Conservation (phyloP, 1,140 invertebrate species). For the Paralvinella palmiformis region DNA sequence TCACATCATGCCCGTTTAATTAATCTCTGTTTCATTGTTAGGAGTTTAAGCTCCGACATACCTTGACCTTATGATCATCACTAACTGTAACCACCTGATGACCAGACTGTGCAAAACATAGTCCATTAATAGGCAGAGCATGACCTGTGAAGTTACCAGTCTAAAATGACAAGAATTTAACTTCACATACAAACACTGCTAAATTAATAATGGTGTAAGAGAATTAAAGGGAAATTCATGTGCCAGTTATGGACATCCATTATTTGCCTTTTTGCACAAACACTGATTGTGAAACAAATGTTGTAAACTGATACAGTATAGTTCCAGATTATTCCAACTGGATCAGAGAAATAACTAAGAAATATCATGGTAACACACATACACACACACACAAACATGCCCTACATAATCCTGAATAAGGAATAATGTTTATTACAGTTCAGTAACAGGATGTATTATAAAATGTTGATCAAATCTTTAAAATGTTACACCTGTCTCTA, state of each 20-base stretch:
- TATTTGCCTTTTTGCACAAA: too few species aligned
- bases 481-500: neutral
- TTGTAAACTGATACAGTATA: neutral
- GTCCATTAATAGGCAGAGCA: constrained; percentile 38
- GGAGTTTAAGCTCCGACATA: constrained; percentile 20
- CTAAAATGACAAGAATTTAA: constrained; percentile 22
- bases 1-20: too few species aligned
- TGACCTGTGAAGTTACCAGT: constrained; percentile 41
- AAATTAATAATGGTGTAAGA: neutral
- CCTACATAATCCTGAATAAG: too few species aligned
- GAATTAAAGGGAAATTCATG: too few species aligned
- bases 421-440: too few species aligned
- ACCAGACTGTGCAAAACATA: constrained; percentile 39
- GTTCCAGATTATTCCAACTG: neutral
- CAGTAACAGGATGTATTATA: too few species aligned
- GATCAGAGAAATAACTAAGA: neutral
- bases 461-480: too few species aligned
- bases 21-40: neutral
- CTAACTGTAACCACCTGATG: constrained; percentile 43
- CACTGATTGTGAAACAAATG: too few species aligned
- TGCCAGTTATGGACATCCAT: too few species aligned
- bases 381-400: too few species aligned
- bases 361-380: neutral
- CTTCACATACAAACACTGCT: neutral
- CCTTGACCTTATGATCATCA: constrained; percentile 46